phyloP scores from a whole-genome alignment of 2,888 invertebrate genomes.

The Campoplex capitator region DNA sequence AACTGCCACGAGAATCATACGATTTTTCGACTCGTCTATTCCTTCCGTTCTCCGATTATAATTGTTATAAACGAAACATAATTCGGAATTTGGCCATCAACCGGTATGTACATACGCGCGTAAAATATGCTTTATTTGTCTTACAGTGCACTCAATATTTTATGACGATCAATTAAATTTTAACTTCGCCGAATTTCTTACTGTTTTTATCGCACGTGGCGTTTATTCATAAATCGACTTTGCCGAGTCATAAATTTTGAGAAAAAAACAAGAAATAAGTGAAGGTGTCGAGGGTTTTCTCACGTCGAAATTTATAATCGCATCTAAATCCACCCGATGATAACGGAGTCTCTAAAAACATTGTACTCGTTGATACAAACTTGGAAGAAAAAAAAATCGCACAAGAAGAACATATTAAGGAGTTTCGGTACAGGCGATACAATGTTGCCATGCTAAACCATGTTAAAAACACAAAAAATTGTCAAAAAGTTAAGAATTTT shows the following conservation, averaged over 20 bases:
- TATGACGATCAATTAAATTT: neutral
- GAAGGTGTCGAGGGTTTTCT: neutral
- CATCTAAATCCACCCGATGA: slow-evolving; percentile 10
- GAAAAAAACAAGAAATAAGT: neutral
- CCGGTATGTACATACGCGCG: neutral
- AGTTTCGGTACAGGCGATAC: too few relatives aligned
- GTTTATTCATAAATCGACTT: neutral
- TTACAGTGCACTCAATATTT: slow-evolving; percentile 16
- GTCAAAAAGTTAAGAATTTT: too few relatives aligned
- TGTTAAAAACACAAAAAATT: neutral
- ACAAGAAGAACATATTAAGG: neutral
- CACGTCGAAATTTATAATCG: neutral
- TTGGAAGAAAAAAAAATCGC: neutral
- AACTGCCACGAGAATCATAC: slow-evolving; percentile 59
- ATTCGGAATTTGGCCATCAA: slow-evolving; percentile 16
- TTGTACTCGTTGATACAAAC: neutral
- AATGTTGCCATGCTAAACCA: too few relatives aligned
- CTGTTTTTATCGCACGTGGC: neutral
- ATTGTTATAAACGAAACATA: slow-evolving; percentile 27
- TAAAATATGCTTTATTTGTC: slow-evolving; percentile 3
- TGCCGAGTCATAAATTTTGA: neutral
- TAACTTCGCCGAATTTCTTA: slow-evolving; percentile 7
- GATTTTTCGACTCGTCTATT: slow-evolving; percentile 49
- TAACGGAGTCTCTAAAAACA: slow-evolving; percentile 8
- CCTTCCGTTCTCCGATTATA: slow-evolving; percentile 28